Evolutionary conservation across 1,140 invertebrate genomes (phyloP), one percentile per base, ranked within the genome.

Genomic region (Homarus americanus): DNA sequence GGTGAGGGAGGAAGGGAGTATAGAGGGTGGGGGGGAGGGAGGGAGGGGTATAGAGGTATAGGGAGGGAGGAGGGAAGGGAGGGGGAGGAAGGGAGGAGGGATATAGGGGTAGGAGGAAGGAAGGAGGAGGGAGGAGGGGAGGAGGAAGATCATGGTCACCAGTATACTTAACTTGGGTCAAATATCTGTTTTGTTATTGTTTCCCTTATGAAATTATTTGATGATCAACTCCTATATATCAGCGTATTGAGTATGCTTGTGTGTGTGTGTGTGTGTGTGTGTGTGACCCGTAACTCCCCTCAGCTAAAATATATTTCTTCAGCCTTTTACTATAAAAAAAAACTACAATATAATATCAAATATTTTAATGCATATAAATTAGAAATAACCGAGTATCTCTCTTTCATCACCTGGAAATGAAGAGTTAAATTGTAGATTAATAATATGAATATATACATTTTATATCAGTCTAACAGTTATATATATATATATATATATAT

Each of bases 1-100:
- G 97, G 97, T 98, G 95, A 96, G 79, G 32, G 34, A 66, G 41
- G 66, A 4, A 58, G 41, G 53, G 40, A 36, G 72, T 49, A 17
- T 9, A 75, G 40, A 49, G 40, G 49, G 69, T 24, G 17, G 38
- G 63, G 36, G 34, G 38, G 79, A 58, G 44, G 34, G 49, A 63
- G 28, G 17, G 79, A 32, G 41, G 49, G 40, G 41, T 28, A 78
- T 20, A n/a, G 12, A 1, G 34, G 15, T 9, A 2, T 7, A 32
- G 12, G 38, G 24, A 12, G 1, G 40, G 24, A 38, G 24, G 36
- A 12, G 24, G 12, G 75, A 0, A n/a, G 5, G 41, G 7, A 28
- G 17, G 38, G 76, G 41, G 2, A 17, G 32, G 41, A 1, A 36
- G 17, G 36, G 28, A 9, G 36, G 17, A 44, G 76, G 34, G 34